Base-by-base conservation (phyloP, 2,888 invertebrate genomes). In the Caenorhabditis wallacei region DNA sequence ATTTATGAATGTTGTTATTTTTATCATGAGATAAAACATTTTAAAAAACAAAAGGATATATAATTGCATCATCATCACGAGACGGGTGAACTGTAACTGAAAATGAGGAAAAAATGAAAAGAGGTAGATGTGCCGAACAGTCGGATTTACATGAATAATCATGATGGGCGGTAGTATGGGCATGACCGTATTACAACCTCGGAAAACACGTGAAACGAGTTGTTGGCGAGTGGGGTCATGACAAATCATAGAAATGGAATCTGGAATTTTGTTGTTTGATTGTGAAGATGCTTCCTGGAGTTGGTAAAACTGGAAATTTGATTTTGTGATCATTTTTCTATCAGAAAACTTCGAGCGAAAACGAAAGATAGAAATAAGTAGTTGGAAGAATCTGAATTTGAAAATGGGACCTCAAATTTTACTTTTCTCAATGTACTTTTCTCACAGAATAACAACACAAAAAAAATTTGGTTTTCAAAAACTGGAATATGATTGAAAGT, bases 71-170 rank as follows among this genome's bases (percentile, higher is more conserved):
- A 66, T 37, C 8, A 48, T 71, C 71, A 71, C 59, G 24, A 59
- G 71, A 61, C 59, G n/a, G n/a, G 20, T 48, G 43, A 11, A 59
- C 53, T 7, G 56, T 46, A 56, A 64, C 54, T 30, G 40, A 53
- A 51, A 53, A 43, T 72, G 51, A 40, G 37, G 24, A 30, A 18
- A 61, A 22, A 37, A 61, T 30, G 53, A 40, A 18, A 59, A 16
- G 37, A 20, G 46, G 18, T 54, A 35, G 3, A 37, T 22, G 76
- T 64, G 18, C 30, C 11, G 51, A 37, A 48, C 37, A 69, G 59
- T n/a, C 40, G 69, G 78, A 78, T 78, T 78, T 54, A 30, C 69
- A 78, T 78, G 69, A 69, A 69, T 69, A 61, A 76, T 76, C 53
- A n/a, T 7, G 40, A 61, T 63, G 76, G 78, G 78, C 61, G 78